Base-by-base conservation (phyloP, 2,888 invertebrate genomes). In the Clusia tigrina region DNA sequence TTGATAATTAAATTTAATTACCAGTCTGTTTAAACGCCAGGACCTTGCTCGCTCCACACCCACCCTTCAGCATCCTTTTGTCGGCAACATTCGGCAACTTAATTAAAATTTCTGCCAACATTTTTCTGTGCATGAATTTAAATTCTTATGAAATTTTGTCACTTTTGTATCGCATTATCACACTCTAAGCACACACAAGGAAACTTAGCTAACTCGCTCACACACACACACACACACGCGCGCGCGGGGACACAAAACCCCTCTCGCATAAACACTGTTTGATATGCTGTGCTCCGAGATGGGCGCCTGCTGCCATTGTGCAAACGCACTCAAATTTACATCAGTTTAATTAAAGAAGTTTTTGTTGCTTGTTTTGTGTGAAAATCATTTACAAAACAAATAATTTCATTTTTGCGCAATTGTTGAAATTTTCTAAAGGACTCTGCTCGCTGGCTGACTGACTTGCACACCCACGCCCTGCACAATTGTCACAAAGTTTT, bases 161-260 rank as follows among this genome's bases (percentile, higher is more conserved):
- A 42, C 3, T 42, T 42, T 12, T 42, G 42, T 42, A 17, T 42
- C 42, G n/a, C 3, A 6, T 15, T 42, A 32, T 32, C 12, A 59
- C 59, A 63, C 65, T 64, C 54, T 63, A 56, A 66, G 60, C 63
- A 66, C 56, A 57, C 57, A 26, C n/a, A n/a, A n/a, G n/a, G n/a
- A n/a, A n/a, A n/a, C n/a, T n/a, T n/a, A n/a, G n/a, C n/a, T n/a
- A n/a, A n/a, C 12, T 26, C 56, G 17, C 12, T 23, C 20, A 37
- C 64, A 38, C 46, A 2, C 55, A 58, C 52, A 48, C 56, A 5
- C n/a, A 20, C n/a, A 56, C 42, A 42, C n/a, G n/a, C 42, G n/a
- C 6, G n/a, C n/a, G n/a, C n/a, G n/a, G 32, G 12, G 32, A 12
- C 32, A 32, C 42, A 42, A 10, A 42, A 6, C 3, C 42, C 15